Percentiles rank a stretch among this genome's conserved stretches.
Evolutionary conservation across 2,888 invertebrate species (phyloP).

Genomic region (Tetramorium bicarinatum): DNA sequence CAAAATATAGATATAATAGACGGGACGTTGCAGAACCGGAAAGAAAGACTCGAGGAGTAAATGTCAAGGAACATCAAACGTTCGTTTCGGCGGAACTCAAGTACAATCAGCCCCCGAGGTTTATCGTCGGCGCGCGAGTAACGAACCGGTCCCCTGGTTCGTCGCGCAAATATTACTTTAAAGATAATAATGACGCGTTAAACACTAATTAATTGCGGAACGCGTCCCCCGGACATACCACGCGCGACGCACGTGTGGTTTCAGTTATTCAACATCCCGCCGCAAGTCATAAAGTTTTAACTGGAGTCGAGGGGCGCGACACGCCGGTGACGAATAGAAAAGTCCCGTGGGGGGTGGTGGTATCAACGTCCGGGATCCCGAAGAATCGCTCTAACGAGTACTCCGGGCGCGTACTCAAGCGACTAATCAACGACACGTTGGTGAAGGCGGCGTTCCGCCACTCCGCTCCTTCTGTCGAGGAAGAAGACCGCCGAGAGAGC

Average conservation of each 20-base stretch:
- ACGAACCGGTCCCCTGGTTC: conserved; percentile 21
- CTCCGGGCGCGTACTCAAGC: conserved; percentile 46
- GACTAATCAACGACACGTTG: conserved; percentile 52
- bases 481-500: conserved; percentile 31
- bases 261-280: conserved; percentile 21
- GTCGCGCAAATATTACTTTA: conserved; percentile 35
- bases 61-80: background rate
- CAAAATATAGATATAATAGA: conserved; percentile 5
- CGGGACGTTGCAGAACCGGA: background rate
- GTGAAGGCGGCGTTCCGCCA: conserved; percentile 60
- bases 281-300: conserved; percentile 44
- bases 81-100: background rate
- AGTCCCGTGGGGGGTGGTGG: background rate
- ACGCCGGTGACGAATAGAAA: background rate
- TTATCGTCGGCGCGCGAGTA: conserved; percentile 1
- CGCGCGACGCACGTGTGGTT: background rate
- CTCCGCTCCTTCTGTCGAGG: conserved; percentile 3
- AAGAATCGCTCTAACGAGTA: conserved; percentile 55
- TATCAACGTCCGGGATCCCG: conserved; percentile 30
- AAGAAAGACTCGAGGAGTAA: background rate
- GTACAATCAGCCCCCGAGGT: conserved; percentile 8
- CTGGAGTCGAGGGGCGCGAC: conserved; percentile 12
- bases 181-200: conserved; percentile 43
- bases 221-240: conserved; percentile 2
- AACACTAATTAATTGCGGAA: conserved; percentile 46